Percentiles rank a stretch among this genome's conserved stretches.
Conservation (phyloP, 2,113 vertebrate genomes). For the Myrmophylax atrothorax region DNA sequence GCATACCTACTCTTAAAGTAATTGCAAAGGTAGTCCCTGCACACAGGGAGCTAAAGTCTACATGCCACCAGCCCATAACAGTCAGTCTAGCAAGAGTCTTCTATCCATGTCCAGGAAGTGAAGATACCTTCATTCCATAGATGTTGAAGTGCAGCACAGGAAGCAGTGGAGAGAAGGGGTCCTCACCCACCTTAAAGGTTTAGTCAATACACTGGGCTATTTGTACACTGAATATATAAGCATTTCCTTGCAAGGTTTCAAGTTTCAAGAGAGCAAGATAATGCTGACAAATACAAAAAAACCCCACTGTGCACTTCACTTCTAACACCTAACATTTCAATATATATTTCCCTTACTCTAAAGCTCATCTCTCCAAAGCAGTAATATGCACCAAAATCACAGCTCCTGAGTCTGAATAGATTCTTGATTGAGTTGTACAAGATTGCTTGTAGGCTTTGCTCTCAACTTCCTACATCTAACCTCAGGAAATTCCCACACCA, state of each 20-base stretch:
- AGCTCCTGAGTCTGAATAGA: background rate
- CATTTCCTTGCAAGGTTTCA: background rate
- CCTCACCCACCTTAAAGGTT: background rate
- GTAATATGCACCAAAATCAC: background rate
- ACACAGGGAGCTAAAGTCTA: background rate
- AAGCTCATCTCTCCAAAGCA: background rate
- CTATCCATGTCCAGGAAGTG: background rate
- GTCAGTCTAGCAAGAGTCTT: background rate
- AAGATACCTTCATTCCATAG: background rate
- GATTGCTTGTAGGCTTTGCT: conserved; percentile 4
- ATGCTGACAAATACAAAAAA: background rate
- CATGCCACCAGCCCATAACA: background rate
- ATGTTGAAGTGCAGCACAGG: background rate
- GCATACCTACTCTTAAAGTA: background rate
- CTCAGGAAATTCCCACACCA: conserved; percentile 42
- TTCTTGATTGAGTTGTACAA: background rate
- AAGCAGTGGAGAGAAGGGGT: rapidly evolving
- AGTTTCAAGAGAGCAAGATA: background rate
- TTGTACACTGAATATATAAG: background rate
- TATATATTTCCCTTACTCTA: background rate
- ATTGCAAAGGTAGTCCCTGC: background rate
- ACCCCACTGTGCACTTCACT: background rate
- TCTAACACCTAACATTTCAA: background rate
- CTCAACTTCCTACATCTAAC: conserved; percentile 28
- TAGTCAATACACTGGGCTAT: background rate